phyloP scores from a whole-genome alignment of 2,797 vertebrate genomes.

The Diglossa cyanea region DNA sequence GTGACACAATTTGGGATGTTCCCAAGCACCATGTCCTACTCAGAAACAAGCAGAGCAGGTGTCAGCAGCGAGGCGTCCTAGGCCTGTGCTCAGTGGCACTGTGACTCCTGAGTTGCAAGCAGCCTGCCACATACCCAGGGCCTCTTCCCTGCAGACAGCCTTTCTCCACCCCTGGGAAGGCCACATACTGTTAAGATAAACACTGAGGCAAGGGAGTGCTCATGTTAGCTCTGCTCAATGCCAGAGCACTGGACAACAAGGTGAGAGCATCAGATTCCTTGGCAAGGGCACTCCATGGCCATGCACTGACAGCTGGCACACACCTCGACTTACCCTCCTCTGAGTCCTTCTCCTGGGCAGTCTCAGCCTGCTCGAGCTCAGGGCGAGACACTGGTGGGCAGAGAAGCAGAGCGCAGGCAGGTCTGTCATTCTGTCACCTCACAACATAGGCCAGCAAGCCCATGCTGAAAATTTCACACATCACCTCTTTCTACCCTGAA shows the following conservation, averaged over 20 bases:
- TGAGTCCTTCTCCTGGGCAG: conserved; percentile 40
- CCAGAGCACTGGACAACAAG: not conserved
- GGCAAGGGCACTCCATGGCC: not conserved
- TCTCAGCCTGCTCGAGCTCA: conserved; percentile 56
- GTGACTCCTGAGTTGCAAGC: not conserved
- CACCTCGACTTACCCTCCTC: conserved; percentile 54
- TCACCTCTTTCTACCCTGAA: not conserved
- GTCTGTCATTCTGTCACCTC: not conserved
- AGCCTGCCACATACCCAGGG: not conserved
- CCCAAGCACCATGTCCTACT: not conserved
- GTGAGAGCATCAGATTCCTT: not conserved
- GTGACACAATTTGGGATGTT: not conserved
- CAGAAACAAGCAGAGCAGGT: not conserved
- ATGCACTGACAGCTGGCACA: not conserved
- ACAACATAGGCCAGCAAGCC: not conserved
- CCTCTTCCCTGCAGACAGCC: not conserved
- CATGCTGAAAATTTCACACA: not conserved
- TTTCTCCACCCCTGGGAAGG: not conserved
- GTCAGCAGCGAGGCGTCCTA: not conserved
- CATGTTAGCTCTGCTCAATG: not conserved
- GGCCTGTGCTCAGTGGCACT: not conserved
- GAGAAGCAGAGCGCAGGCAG: conserved; percentile 30
- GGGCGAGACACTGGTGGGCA: conserved; percentile 59
- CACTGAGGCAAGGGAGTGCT: not conserved
- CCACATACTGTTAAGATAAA: not conserved